Conservation (phyloP, 2,113 vertebrate genomes). For the Ciconia maguari region DNA sequence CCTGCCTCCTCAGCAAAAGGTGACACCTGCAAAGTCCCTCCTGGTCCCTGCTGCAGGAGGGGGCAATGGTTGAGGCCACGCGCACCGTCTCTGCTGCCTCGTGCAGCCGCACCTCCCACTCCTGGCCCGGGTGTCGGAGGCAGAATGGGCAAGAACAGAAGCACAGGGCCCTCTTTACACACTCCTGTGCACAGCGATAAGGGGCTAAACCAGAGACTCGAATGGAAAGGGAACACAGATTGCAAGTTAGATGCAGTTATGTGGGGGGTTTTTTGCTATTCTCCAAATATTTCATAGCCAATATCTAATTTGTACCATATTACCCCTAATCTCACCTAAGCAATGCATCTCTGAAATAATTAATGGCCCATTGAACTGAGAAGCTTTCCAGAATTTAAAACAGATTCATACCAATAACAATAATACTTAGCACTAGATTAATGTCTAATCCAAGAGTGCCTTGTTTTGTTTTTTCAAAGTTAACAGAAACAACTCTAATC, state of each 20-base stretch:
- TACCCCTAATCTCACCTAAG: neutral
- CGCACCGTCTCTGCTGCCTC: neutral
- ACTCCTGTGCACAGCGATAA: rapidly evolving
- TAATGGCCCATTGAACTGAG: neutral
- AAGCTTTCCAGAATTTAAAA: neutral
- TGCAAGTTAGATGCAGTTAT: neutral
- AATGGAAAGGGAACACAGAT: neutral
- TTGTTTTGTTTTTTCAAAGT: neutral
- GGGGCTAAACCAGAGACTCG: neutral
- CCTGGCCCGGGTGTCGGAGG: rapidly evolving
- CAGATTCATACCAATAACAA: neutral
- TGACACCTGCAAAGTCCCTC: neutral
- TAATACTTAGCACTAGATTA: neutral
- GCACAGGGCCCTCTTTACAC: neutral
- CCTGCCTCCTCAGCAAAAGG: neutral
- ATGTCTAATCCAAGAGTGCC: neutral
- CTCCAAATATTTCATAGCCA: neutral
- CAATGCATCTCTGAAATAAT: neutral
- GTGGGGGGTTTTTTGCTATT: rapidly evolving
- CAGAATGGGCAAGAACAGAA: neutral
- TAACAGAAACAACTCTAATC: neutral
- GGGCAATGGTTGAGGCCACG: neutral
- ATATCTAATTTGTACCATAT: neutral
- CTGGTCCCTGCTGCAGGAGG: neutral
- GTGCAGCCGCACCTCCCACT: too few relatives aligned